phyloP scores from a whole-genome alignment of 92 coral and sea anemone genomes.

The Parazoanthus atlanticus region DNA sequence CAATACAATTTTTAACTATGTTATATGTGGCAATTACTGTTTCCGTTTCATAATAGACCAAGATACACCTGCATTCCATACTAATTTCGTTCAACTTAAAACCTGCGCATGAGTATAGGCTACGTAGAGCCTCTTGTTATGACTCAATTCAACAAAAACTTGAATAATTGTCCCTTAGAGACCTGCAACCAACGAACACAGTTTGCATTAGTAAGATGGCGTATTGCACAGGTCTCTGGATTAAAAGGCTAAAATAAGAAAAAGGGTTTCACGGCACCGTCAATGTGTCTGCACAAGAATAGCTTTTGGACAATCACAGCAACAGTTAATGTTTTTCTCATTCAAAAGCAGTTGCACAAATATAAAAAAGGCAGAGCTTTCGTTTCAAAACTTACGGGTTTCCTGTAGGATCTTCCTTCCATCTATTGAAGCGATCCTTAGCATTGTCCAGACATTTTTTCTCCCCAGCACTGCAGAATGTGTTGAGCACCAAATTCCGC shows the following conservation, averaged over 20 bases:
- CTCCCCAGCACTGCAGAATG: conserved; percentile 62
- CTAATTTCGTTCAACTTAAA: too few relatives aligned
- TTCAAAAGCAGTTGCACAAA: neutral
- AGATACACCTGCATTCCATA: too few relatives aligned
- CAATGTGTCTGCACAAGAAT: neutral
- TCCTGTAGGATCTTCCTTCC: conserved; percentile 68
- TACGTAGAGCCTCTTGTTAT: too few relatives aligned
- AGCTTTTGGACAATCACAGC: neutral
- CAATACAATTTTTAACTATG: too few relatives aligned
- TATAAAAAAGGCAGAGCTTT: neutral
- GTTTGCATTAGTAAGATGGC: too few relatives aligned
- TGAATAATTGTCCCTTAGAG: too few relatives aligned
- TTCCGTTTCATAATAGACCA: too few relatives aligned
- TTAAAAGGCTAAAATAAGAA: neutral
- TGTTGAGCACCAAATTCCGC: conserved; percentile 48
- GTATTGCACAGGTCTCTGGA: neutral
- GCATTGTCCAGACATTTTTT: conserved; percentile 60
- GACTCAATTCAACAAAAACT: too few relatives aligned
- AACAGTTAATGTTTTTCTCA: neutral
- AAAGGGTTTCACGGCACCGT: too few relatives aligned
- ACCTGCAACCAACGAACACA: too few relatives aligned
- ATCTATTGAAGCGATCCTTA: conserved; percentile 52
- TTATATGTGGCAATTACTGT: too few relatives aligned
- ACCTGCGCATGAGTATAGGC: too few relatives aligned
- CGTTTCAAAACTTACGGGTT: conserved; percentile 57